Percentiles rank a stretch among this genome's conserved stretches.
Conservation (phyloP, 1,140 invertebrate genomes). For the Ctenoplectra terminalis region DNA sequence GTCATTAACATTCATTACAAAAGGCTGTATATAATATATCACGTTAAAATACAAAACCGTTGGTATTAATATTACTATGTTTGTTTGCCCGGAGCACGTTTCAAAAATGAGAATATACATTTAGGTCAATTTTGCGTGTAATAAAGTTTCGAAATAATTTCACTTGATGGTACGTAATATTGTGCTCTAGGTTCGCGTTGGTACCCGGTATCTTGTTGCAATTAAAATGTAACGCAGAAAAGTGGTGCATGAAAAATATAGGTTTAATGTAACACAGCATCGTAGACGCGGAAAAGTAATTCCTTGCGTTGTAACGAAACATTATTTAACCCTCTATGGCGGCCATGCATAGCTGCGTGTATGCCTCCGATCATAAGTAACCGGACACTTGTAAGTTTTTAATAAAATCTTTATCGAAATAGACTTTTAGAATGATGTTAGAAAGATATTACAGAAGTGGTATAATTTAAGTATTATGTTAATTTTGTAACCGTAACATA, state of each 20-base stretch:
- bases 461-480: too few species aligned
- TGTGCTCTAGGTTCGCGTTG: background rate
- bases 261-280: background rate
- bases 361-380: too few species aligned
- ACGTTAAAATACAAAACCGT: background rate
- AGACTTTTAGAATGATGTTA: too few species aligned
- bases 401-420: too few species aligned
- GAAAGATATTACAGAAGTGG: too few species aligned
- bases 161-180: background rate
- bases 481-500: too few species aligned
- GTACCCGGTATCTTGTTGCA: conserved; percentile 19
- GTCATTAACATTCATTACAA: background rate
- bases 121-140: background rate
- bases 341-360: too few species aligned
- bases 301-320: background rate
- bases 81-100: background rate
- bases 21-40: background rate
- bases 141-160: conserved; percentile 24
- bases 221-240: conserved; percentile 15
- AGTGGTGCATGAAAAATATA: too few species aligned
- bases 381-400: too few species aligned
- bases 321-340: too few species aligned
- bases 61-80: background rate
- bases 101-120: background rate
- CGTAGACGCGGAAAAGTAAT: background rate